Evolutionary conservation across 2,888 invertebrate genomes (phyloP), one percentile per base, ranked within the genome.

Genomic region (Stenolophus ochropezus): DNA sequence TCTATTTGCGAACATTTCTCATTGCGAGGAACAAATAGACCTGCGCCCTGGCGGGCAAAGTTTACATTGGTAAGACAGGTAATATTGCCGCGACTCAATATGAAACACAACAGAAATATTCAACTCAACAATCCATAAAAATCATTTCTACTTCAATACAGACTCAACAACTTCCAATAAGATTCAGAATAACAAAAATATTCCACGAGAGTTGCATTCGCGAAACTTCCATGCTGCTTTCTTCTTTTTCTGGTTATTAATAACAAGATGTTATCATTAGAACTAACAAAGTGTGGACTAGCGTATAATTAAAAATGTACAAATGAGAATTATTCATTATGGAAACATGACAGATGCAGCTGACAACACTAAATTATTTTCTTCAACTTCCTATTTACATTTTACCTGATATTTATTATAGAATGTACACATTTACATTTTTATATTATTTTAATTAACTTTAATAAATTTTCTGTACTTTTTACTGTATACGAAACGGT

Each of bases 101-200:
- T 53, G 51, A 53, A 53, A 53, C 16, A 53, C 51, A 53, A 53
- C 51, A 53, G 51, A 53, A 53, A 53, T 53, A 53, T 53, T 53
- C 16, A 18, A 53, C 51, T 53, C 51, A 53, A 53, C 51, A 53
- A 53, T 53, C 51, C 51, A 53, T 53, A 53, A 53, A 33, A 53
- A 53, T 53, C 51, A 53, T 18, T 53, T 53, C 16, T 16, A 53
- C 16, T 53, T 53, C 51, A 53, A 53, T 53, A 53, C 18, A 16
- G 16, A 53, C 51, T 53, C 51, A 53, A 53, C 16, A 53, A 53
- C 51, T 53, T 53, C 16, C 16, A 53, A 53, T 18, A 56, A 21
- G 56, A 56, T 56, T 56, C 56, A 56, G 56, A 56, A 56, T 56
- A 56, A 56, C 21, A 20, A 56, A 53, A 56, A 56, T 56, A 56